Conservation (phyloP, 1,140 invertebrate species). For the Ectropis grisescens region DNA sequence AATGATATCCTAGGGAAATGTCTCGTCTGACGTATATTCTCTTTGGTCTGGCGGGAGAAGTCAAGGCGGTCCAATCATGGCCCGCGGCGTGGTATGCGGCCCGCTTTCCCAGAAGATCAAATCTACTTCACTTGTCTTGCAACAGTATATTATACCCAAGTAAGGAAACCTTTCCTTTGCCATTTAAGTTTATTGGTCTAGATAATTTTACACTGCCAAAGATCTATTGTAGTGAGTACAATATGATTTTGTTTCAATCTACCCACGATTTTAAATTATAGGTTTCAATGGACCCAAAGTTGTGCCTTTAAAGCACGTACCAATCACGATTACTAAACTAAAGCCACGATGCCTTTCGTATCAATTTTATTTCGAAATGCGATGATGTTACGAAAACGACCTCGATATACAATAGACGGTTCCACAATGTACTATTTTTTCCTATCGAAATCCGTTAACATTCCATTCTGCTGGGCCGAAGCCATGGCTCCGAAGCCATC, state of each 20-base stretch:
- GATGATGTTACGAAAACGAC: conserved; percentile 18
- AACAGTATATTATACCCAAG: no score
- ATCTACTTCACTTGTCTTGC: conserved; percentile 22
- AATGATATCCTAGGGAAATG: no score
- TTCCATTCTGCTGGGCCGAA: conserved; percentile 54
- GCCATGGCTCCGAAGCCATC: conserved; percentile 29
- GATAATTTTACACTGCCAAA: no score
- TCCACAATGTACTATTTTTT: conserved; percentile 53
- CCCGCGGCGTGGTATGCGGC: conserved; percentile 48
- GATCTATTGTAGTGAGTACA: no score
- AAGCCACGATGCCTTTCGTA: no score
- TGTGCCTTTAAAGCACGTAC: no score
- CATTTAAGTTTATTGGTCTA: no score
- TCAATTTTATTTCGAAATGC: conserved; percentile 8
- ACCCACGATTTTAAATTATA: no score
- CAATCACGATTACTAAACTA: no score
- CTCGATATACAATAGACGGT: conserved; percentile 14
- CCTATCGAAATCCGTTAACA: conserved; percentile 59
- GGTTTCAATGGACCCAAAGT: no score
- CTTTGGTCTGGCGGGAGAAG: conserved; percentile 15
- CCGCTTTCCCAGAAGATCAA: conserved; percentile 65
- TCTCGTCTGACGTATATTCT: conserved; percentile 21
- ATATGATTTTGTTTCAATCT: no score
- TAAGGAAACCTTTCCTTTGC: no score
- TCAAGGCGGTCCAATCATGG: conserved; percentile 30